Evolutionary conservation across 2,888 invertebrate species (phyloP).

Genomic region (Nomada ruficornis): DNA sequence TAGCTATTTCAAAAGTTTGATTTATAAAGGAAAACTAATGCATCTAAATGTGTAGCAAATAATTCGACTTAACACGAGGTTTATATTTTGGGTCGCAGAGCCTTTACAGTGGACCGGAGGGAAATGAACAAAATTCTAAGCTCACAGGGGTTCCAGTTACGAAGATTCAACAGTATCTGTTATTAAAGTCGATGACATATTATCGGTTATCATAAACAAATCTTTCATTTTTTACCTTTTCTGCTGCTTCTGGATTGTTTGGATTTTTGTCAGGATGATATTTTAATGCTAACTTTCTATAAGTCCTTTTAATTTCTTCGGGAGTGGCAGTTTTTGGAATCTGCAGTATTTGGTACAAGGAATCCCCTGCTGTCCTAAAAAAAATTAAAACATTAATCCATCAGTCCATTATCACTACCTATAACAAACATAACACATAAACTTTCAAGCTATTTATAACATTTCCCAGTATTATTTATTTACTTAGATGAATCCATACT

Average conservation of each 20-base stretch:
- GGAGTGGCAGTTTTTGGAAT: conserved; percentile 96
- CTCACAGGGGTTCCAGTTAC: too few relatives aligned
- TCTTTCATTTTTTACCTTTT: conserved; percentile 87
- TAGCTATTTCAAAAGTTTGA: too few relatives aligned
- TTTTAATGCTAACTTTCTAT: conserved; percentile 96
- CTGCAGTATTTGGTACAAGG: conserved; percentile 94
- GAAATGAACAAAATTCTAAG: too few relatives aligned
- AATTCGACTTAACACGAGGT: too few relatives aligned
- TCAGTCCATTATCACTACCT: conserved; percentile 1
- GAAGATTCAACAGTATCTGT: too few relatives aligned
- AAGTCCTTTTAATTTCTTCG: conserved; percentile 98
- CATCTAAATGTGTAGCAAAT: too few relatives aligned
- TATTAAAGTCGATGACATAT: neutral
- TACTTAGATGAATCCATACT: neutral
- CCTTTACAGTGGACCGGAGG: too few relatives aligned
- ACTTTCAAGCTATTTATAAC: too few relatives aligned
- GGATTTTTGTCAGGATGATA: conserved; percentile 99
- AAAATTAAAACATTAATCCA: conserved; percentile 25
- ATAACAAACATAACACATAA: neutral
- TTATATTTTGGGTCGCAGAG: too few relatives aligned
- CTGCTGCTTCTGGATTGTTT: conserved; percentile 96
- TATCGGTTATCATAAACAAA: neutral
- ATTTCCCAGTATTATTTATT: too few relatives aligned
- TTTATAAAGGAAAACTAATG: too few relatives aligned
- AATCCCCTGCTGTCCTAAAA: conserved; percentile 94